Evolutionary conservation across 2,113 vertebrate species (phyloP), one percentile per base, ranked within the genome.

Genomic region (Brachyhypopomus occidentalis): DNA sequence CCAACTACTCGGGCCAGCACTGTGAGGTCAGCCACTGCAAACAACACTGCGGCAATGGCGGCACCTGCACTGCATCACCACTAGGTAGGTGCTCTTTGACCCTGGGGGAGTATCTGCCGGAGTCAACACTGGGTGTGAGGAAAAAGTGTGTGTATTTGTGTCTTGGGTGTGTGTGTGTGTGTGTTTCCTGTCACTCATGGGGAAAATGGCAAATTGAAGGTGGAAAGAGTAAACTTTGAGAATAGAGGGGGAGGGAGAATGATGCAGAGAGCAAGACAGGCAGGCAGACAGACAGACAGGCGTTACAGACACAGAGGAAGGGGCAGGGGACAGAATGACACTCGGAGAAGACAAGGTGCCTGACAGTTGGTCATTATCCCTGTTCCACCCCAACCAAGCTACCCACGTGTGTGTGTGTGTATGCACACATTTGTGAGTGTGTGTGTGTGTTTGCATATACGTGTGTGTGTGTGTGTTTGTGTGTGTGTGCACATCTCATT

Each of bases 11-110:
- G 0, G 95, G 95, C 7, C 94, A 95, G 60, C 90, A 92, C 83
- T 96, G 95, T 89, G 94, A 96, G 88, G 89, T 91, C 17, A 95
- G 95, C 70, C 95, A 96, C 38, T 96, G 95, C 83, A 87, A 89
- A 86, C 93, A 94, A 80, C 95, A 95, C 88, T 96, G 95, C 86
- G 93, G 93, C 84, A 95, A 96, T 16, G 95, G 95, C 87, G 95
- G 94, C 12, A 95, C 94, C 16, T 96, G 95, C 5, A 84, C 89
- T 30, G 92, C 95, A 38, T 95, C 95, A 14, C 78, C 89, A 72
- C 90, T 95, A 2, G 95, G 95, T 96, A 89, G 91, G 78, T 83
- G 1, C 55, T 71, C 11, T 77, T n/a, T 23, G 38, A 73, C 41
- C 16, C 20, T 2, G 59, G 5, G 5, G 45, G 45, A 9, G 45